Percentiles rank a stretch among this genome's conserved stretches.
These are phyloP conservation scores for Paramuricea clavata DNA, from an alignment of 92 coral and sea anemone genomes.

Conservation along the genomic window DNA sequence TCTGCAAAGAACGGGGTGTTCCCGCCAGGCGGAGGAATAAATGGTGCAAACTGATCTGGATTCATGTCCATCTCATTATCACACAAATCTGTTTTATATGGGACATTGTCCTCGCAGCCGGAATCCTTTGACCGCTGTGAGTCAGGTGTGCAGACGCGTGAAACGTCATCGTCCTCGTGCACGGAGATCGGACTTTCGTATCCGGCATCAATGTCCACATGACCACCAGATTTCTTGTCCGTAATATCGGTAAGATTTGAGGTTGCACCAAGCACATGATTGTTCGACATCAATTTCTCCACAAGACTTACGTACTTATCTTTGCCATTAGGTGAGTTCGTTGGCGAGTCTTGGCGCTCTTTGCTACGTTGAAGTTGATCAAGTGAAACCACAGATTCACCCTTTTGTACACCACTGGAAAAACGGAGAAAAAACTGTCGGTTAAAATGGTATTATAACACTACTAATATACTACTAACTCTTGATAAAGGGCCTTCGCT, in stretches of 20 bases:
- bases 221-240: conserved; percentile 1
- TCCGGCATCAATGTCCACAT: neutral
- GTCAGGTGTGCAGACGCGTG: conserved; percentile 66
- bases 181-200: neutral
- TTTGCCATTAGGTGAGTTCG: conserved; percentile 34
- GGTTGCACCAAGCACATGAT: neutral
- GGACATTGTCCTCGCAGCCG: neutral
- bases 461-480: too few relatives aligned
- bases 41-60: conserved; percentile 89
- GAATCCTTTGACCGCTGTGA: conserved; percentile 21
- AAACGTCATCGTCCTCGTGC: conserved; percentile 45
- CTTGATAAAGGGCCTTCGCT: too few relatives aligned
- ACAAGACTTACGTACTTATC: neutral
- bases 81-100: conserved; percentile 39
- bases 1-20: conserved; percentile 75
- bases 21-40: conserved; percentile 84
- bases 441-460: too few relatives aligned
- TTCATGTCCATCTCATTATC: conserved; percentile 66
- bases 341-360: conserved; percentile 33
- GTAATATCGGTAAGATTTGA: neutral
- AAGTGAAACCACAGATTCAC: conserved; percentile 2
- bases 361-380: conserved; percentile 24
- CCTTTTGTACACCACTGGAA: conserved; percentile 12
- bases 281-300: neutral
- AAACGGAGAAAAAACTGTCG: too few relatives aligned